A percentile compares a stretch with the other conserved stretches of the same genome.
phyloP scores from a whole-genome alignment of 2,888 invertebrate genomes.

The Drosophila gaucha region DNA sequence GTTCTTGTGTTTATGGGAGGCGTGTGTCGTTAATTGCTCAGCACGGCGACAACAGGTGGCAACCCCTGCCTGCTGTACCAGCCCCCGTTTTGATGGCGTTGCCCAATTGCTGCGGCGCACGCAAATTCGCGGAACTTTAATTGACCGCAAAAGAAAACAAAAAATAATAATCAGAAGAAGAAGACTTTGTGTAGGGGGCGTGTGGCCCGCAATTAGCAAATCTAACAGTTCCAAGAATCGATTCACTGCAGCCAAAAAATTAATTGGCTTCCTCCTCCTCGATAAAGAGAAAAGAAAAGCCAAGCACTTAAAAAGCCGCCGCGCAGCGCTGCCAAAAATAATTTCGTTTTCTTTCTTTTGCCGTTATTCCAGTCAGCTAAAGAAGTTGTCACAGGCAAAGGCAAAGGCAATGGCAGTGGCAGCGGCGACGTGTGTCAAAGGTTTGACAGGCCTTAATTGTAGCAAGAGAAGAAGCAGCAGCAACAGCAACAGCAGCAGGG shows the following conservation, averaged over 20 bases:
- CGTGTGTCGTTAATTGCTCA: constrained; percentile 62
- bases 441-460: constrained; percentile 80
- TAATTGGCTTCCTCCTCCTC: constrained; percentile 64
- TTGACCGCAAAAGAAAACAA: constrained; percentile 37
- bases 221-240: constrained; percentile 82
- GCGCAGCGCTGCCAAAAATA: constrained; percentile 54
- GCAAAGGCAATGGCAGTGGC: constrained; percentile 13
- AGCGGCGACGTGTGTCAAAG: constrained; percentile 73
- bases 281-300: constrained; percentile 18
- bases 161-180: background rate
- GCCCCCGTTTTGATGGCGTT: constrained; percentile 21
- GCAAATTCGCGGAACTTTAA: constrained; percentile 70
- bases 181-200: constrained; percentile 37
- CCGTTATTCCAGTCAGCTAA: constrained; percentile 38
- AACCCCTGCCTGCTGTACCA: constrained; percentile 25
- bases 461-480: constrained; percentile 25
- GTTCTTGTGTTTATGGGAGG: constrained; percentile 19
- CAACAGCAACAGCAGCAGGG: background rate
- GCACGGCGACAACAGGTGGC: constrained; percentile 67
- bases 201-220: constrained; percentile 76
- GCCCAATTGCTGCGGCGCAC: constrained; percentile 60
- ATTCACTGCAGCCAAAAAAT: constrained; percentile 68
- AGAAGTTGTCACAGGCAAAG: constrained; percentile 57
- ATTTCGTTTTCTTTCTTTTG: constrained; percentile 35
- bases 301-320: constrained; percentile 34